A percentile compares a stretch with the other conserved stretches of the same genome.
phyloP scores from a whole-genome alignment of 2,888 invertebrate genomes.

The Tipula helvola region DNA sequence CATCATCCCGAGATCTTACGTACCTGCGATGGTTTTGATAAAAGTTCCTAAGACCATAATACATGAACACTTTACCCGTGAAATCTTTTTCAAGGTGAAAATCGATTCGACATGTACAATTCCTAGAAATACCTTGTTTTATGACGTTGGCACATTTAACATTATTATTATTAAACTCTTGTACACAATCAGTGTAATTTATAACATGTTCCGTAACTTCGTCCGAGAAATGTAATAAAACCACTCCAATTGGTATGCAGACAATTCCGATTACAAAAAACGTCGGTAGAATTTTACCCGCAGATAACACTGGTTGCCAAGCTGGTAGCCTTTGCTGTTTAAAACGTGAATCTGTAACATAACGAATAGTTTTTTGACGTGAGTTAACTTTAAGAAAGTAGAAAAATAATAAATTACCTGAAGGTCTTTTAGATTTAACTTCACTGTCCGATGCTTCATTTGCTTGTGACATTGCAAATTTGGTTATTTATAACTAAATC shows the following conservation, averaged over 20 bases:
- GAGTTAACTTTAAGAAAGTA: background rate
- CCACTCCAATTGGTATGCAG: constrained; percentile 94
- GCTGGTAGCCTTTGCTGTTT: constrained; percentile 93
- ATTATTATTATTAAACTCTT: constrained; percentile 20
- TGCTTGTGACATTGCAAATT: constrained; percentile 27
- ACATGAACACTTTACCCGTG: constrained; percentile 84
- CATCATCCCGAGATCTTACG: constrained; percentile 90
- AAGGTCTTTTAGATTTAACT: constrained; percentile 42
- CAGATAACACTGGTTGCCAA: constrained; percentile 98
- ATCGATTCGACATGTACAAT: constrained; percentile 51
- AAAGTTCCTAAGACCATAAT: constrained; percentile 94
- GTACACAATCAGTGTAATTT: constrained; percentile 71
- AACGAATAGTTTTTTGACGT: background rate
- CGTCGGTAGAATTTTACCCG: constrained; percentile 91
- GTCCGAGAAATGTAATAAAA: constrained; percentile 83
- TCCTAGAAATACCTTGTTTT: constrained; percentile 30
- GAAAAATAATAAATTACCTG: constrained; percentile 31
- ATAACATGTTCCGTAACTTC: constrained; percentile 72
- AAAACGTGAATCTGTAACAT: constrained; percentile 69
- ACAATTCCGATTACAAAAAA: constrained; percentile 96
- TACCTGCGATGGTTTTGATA: constrained; percentile 98
- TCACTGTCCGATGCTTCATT: constrained; percentile 30
- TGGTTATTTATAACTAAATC: background rate
- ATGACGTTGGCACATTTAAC: constrained; percentile 56
- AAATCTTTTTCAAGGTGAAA: constrained; percentile 60